Percentiles rank a stretch among this genome's conserved stretches.
Conservation (phyloP, 2,888 invertebrate genomes). For the Molorchus minor region DNA sequence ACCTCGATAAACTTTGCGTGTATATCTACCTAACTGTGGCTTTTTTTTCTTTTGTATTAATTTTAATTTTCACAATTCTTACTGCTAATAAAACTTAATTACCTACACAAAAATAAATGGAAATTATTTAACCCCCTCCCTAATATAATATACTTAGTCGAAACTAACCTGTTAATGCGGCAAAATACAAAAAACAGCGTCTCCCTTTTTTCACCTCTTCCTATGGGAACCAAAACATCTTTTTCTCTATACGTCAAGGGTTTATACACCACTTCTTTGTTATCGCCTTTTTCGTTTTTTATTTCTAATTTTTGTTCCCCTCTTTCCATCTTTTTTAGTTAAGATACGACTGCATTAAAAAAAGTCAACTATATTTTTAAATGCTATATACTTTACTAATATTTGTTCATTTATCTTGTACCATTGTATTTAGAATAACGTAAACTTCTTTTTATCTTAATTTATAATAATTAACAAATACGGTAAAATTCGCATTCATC, state of each 20-base stretch:
- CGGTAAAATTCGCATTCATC: no score
- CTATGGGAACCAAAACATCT: neutral
- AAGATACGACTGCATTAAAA: neutral
- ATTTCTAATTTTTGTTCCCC: neutral
- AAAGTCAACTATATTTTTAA: neutral
- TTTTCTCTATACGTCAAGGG: neutral
- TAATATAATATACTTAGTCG: no score
- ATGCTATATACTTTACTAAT: neutral
- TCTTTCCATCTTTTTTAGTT: neutral
- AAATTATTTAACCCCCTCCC: no score
- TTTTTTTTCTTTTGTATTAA: no score
- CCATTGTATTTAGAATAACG: neutral
- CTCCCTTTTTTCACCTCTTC: neutral
- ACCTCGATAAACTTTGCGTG: no score
- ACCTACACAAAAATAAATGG: no score
- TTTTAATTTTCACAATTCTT: no score
- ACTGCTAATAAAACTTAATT: no score
- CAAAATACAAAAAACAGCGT: neutral
- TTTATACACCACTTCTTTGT: slow-evolving; percentile 6
- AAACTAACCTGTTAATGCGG: slow-evolving; percentile 3
- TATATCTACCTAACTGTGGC: no score
- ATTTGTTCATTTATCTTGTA: neutral
- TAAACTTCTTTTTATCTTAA: no score
- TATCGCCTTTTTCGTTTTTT: neutral
- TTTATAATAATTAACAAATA: no score